Base-by-base conservation (phyloP, 2,888 invertebrate species). In the Leptinotarsa rubiginosa region DNA sequence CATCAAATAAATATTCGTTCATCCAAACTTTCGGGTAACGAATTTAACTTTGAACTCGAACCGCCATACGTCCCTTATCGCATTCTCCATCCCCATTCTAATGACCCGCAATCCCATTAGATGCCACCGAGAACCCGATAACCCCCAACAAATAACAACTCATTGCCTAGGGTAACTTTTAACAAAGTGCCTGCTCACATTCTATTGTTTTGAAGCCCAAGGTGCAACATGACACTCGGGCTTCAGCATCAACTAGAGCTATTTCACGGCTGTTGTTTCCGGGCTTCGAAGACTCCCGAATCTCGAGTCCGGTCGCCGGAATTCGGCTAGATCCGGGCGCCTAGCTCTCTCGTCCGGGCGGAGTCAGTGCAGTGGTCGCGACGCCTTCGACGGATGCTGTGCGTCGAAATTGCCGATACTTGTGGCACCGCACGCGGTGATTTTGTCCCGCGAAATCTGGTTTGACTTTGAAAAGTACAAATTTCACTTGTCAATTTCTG, bases 361-460 rank as follows among this genome's bases (percentile, higher is more conserved):
- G 86, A 86, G 86, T 85, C 85, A 84, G 83, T 84, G 85, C 86
- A 86, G 86, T 85, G 76, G 72, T 76, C 76, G 77, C 83, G 79
- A 79, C 69, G 76, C 70, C 80, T 82, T 79, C 82, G 80, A 82
- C 83, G 82, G 83, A 84, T 83, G 82, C 81, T 80, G 81, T 78
- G 78, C 25, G 22, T 69, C 41, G 56, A 47, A n/a, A 31, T 62
- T 56, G 15, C 47, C 56, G 47, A 18, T 20, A 20, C 56, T 20
- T 13, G 25, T 16, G 77, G 79, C 79, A 79, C 80, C 74, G 73
- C 74, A 78, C 80, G 81, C 80, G 79, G 79, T 81, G 20, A 56
- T 16, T 54, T 56, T 20, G 20, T 47, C 56, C 56, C 69, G 69
- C 56, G 62, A 62, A 62, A 16, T n/a, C 18, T n/a, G 16, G 7